Evolutionary conservation across 1,140 invertebrate species (phyloP), one percentile per base, ranked within the genome.

Genomic region (Matsumurasca onukii): DNA sequence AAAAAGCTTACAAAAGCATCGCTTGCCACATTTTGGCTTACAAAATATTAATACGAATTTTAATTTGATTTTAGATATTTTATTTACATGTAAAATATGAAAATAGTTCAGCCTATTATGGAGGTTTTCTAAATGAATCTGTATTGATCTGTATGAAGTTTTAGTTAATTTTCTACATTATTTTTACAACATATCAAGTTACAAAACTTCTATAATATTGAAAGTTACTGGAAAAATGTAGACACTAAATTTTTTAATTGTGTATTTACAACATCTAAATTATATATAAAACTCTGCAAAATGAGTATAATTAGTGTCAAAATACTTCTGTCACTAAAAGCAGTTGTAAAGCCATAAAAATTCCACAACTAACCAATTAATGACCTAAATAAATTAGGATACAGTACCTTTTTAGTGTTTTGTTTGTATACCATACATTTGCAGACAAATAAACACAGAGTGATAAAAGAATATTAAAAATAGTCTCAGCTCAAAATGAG

Each of bases 81-180:
- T n/a, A n/a, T n/a, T n/a, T n/a, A n/a, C n/a, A n/a, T n/a, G n/a
- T n/a, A n/a, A n/a, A n/a, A n/a, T n/a, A n/a, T n/a, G 34, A 45
- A 65, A 39, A 65, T 27, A 45, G 31, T 65, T 65, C n/a, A 45
- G 31, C 55, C 55, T n/a, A n/a, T n/a, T n/a, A n/a, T n/a, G n/a
- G n/a, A n/a, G n/a, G n/a, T n/a, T n/a, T n/a, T n/a, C n/a, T n/a
- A n/a, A n/a, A n/a, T n/a, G n/a, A n/a, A n/a, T n/a, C n/a, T n/a
- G n/a, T n/a, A n/a, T n/a, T n/a, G n/a, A n/a, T n/a, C n/a, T n/a
- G n/a, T n/a, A n/a, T n/a, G n/a, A n/a, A n/a, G n/a, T n/a, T n/a
- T n/a, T n/a, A n/a, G n/a, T n/a, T n/a, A n/a, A n/a, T n/a, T n/a
- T n/a, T n/a, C n/a, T n/a, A n/a, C n/a, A n/a, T n/a, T n/a, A 59